Conservation (phyloP, 2,797 vertebrate genomes). For the Micromesistius poutassou region DNA sequence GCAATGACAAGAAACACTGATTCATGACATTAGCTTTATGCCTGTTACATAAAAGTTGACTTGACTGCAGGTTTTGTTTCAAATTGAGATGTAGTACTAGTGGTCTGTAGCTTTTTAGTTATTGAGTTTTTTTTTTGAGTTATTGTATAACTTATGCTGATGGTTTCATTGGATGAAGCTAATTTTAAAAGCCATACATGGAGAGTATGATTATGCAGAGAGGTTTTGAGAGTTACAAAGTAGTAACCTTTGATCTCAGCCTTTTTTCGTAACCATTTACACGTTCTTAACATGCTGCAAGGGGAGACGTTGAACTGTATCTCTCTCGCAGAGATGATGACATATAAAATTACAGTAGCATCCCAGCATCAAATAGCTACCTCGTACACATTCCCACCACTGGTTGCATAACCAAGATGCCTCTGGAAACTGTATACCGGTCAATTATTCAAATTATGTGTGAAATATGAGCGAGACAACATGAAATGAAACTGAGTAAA, state of each 20-base stretch:
- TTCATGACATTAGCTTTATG: not conserved
- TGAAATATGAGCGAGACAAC: not conserved
- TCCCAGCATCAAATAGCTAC: constrained; percentile 22
- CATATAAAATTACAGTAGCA: constrained; percentile 24
- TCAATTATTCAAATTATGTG: constrained; percentile 1
- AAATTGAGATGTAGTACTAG: constrained; percentile 4
- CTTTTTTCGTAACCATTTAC: constrained; percentile 18
- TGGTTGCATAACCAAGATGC: constrained; percentile 32
- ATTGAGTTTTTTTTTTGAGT: not conserved
- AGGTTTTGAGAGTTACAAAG: constrained; percentile 14
- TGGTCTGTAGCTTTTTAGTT: constrained; percentile 15
- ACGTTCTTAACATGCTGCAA: constrained; percentile 18
- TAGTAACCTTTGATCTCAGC: constrained; percentile 38
- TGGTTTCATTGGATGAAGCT: constrained; percentile 67
- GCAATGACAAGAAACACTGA: not conserved
- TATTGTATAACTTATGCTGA: constrained; percentile 35
- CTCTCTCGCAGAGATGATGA: constrained; percentile 29
- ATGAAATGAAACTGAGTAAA: not conserved
- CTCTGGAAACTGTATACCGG: not conserved
- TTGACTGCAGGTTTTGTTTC: not conserved
- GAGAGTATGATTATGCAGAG: not conserved
- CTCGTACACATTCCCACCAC: constrained; percentile 17
- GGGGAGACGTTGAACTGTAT: constrained; percentile 16
- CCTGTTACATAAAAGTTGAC: not conserved
- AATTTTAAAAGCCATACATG: constrained; percentile 63